Evolutionary conservation across 2,113 vertebrate species (phyloP), one percentile per base, ranked within the genome.

Genomic region (Thamnaconus septentrionalis): DNA sequence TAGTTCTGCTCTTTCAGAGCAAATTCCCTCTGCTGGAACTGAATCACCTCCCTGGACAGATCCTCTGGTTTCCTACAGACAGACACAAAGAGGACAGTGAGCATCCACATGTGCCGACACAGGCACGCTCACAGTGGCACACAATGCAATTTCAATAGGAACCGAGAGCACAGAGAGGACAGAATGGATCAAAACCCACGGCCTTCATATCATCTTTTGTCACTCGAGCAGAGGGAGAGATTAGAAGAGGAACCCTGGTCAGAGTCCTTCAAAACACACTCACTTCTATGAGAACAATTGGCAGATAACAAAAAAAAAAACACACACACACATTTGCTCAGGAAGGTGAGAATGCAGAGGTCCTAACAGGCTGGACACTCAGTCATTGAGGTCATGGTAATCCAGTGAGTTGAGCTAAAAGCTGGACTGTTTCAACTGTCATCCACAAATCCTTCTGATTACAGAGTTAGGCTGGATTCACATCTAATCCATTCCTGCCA

Each of bases 1-100:
- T 87, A 92, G 83, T 96, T 98, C 90, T 95, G 93, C 69, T 99
- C 95, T 76, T 96, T 94, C 80, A 98, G 86, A 44, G 73, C 57
- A 49, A 98, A 91, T 72, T 99, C 96, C 53, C 93, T 90, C 84
- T 98, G 95, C 82, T 97, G 97, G 81, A 99, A 91, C 79, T 94
- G 92, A 83, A 97, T 91, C 40, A 98, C 86, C 66, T 98, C 94
- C 78, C 92, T 90, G 1, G 96, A 98, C 63, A 99, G 91, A 89
- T 99, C 97, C 61, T 97, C 96, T 0, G 97, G 97, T 64, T 94
- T 96, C 93, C 97, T 99, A 61, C 0, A 31, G 56, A 71, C 56
- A 79, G 44, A 83, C 59, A 71, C 59, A 78, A 62, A 60, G 53
- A 65, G 59, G 55, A 47, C 66, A 66, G 68, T 87, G 71, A 74